Percentiles rank a stretch among this genome's conserved stretches.
phyloP scores from a whole-genome alignment of 35 echinoderm and acorn worm species.

The Apostichopus californicus region DNA sequence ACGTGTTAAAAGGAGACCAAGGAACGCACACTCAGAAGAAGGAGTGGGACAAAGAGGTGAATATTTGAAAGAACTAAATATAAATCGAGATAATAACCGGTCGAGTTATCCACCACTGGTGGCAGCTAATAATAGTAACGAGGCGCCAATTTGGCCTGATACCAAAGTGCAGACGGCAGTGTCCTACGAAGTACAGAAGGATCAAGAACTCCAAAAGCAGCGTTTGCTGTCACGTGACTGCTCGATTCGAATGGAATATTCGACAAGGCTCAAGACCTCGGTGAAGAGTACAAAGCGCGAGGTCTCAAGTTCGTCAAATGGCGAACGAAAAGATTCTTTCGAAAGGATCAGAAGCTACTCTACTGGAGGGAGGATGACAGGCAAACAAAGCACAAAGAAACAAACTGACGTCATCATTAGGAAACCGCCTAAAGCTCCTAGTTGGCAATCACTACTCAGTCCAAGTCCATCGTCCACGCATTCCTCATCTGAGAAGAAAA shows the following conservation, averaged over 20 bases:
- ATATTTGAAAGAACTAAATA: neutral
- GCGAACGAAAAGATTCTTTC: neutral
- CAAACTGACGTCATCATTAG: neutral
- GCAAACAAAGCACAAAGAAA: neutral
- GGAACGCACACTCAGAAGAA: neutral
- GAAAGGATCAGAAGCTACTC: constrained; percentile 26
- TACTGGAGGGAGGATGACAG: constrained; percentile 9
- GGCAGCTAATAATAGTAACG: neutral
- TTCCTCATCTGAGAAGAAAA: neutral
- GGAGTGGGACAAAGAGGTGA: neutral
- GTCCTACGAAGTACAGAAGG: neutral
- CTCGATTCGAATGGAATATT: neutral
- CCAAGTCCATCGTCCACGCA: neutral
- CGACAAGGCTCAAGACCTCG: no score
- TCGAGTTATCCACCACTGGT: constrained; percentile 18
- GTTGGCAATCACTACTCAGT: constrained; percentile 8
- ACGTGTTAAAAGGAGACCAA: neutral
- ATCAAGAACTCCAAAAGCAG: neutral
- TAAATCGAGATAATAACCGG: neutral
- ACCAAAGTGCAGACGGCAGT: neutral
- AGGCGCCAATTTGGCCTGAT: neutral
- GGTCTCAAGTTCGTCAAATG: neutral
- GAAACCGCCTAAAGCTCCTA: constrained; percentile 23
- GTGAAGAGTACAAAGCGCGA: neutral
- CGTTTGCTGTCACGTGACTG: neutral